A percentile compares a stretch with the other conserved stretches of the same genome.
These are phyloP conservation scores for Yoshiicerus persimilis DNA, from an alignment of 1,140 invertebrate species.

Conservation along the genomic window DNA sequence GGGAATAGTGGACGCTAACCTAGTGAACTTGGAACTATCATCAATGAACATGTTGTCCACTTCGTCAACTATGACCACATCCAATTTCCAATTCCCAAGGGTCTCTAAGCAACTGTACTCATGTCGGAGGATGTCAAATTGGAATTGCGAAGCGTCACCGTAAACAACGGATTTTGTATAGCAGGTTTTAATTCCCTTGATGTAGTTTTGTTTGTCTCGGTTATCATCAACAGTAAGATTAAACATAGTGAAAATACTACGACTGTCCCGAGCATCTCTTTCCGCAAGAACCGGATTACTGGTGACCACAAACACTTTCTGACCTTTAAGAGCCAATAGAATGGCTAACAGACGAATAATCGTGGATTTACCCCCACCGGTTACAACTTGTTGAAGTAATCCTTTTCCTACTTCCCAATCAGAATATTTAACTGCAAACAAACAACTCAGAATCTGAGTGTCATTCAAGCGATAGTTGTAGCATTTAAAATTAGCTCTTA, in stretches of 20 bases:
- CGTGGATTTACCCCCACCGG: slow-evolving; percentile 29
- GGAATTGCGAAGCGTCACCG: slow-evolving; percentile 31
- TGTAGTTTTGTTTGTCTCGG: background rate
- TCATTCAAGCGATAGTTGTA: background rate
- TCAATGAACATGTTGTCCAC: slow-evolving; percentile 41
- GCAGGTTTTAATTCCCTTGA: background rate
- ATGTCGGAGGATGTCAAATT: slow-evolving; percentile 33
- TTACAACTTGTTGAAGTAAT: slow-evolving; percentile 24
- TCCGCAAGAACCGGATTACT: slow-evolving; percentile 27
- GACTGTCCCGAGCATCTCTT: slow-evolving; percentile 18
- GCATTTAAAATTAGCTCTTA: background rate
- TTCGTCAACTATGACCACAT: slow-evolving; percentile 30
- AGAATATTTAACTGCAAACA: background rate
- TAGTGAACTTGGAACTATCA: slow-evolving; percentile 15
- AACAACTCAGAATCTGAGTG: slow-evolving; percentile 17
- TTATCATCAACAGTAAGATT: slow-evolving; percentile 17
- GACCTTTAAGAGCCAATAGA: background rate
- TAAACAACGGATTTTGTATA: slow-evolving; percentile 34
- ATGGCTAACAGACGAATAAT: slow-evolving; percentile 23
- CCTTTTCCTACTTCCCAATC: background rate
- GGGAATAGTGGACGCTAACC: slow-evolving; percentile 18
- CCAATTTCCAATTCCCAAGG: background rate
- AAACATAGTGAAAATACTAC: background rate
- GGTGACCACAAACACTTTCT: slow-evolving; percentile 12
- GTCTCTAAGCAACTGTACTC: slow-evolving; percentile 31